A percentile compares a stretch with the other conserved stretches of the same genome.
Evolutionary conservation across 2,888 invertebrate genomes (phyloP).

Genomic region (Brachyopa scutellaris): DNA sequence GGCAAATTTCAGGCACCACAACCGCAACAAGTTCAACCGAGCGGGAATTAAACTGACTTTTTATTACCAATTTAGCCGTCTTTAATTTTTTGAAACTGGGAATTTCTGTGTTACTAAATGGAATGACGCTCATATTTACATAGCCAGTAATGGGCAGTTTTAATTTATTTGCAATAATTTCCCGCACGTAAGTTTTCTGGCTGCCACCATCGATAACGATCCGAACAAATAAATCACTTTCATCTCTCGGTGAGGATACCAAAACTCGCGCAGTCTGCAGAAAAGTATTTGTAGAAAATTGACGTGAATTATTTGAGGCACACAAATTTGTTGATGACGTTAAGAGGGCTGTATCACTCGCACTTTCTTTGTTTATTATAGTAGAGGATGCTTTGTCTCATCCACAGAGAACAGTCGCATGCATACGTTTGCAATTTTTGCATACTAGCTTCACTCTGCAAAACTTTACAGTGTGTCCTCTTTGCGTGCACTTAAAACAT

Average conservation of each 20-base stretch:
- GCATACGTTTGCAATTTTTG: conserved; percentile 8
- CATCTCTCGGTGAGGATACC: too few relatives aligned
- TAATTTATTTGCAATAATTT: neutral
- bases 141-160: neutral
- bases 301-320: neutral
- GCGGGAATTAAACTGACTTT: neutral
- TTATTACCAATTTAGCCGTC: neutral
- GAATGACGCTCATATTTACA: neutral
- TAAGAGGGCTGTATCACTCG: neutral
- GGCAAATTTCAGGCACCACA: neutral
- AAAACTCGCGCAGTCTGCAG: too few relatives aligned
- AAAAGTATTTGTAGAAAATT: too few relatives aligned
- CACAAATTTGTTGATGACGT: neutral
- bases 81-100: too few relatives aligned
- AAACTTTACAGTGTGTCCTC: too few relatives aligned
- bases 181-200: too few relatives aligned
- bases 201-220: too few relatives aligned
- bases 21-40: neutral
- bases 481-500: too few relatives aligned
- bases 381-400: neutral
- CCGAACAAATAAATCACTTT: too few relatives aligned
- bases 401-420: neutral
- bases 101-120: neutral
- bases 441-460: too few relatives aligned
- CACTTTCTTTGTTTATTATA: neutral